Evolutionary conservation across 1,140 invertebrate species (phyloP), one percentile per base, ranked within the genome.

Genomic region (Conopomorpha cramerella): DNA sequence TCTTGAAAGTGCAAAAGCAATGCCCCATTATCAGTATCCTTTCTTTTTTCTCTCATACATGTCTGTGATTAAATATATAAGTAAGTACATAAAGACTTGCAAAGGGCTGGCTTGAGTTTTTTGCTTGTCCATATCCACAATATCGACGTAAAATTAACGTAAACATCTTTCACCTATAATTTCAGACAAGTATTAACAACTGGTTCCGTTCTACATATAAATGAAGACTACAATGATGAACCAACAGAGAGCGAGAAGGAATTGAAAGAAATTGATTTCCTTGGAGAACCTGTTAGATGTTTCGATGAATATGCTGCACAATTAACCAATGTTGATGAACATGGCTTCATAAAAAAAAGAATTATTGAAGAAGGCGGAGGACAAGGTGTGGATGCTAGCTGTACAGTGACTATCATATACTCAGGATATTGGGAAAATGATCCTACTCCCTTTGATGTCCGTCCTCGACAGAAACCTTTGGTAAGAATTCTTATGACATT

Each of bases 401-500:
- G 46, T 30, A 72, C 62, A 13, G 55, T 68, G 3, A 60, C 47
- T 18, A 36, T 74, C 11, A 46, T 46, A 16, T 72, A 52, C 45
- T 56, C 67, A 34, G 64, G 56, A n/a, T 76, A 60, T 38, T 76
- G 60, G 60, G 65, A 76, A 52, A 50, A 57, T 52, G 46, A 50
- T 17, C 8, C 14, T 19, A 50, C 57, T 28, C 63, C 70, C 34
- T 76, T 71, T 65, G 65, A 71, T 43, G 30, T 45, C 16, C 46
- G 35, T 25, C 48, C 41, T 17, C 15, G 47, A 13, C 33, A 51
- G 23, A 72, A 61, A 42, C 65, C 70, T 8, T 33, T 68, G 54
- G 70, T 76, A 38, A 49, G 34, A 33, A 34, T 30, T 16, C 11
- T 30, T 15, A 15, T 30, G 13, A 16, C 7, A 12, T 30, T 15